phyloP scores from a whole-genome alignment of 2,888 invertebrate genomes.

The Flexamia atlantica region DNA sequence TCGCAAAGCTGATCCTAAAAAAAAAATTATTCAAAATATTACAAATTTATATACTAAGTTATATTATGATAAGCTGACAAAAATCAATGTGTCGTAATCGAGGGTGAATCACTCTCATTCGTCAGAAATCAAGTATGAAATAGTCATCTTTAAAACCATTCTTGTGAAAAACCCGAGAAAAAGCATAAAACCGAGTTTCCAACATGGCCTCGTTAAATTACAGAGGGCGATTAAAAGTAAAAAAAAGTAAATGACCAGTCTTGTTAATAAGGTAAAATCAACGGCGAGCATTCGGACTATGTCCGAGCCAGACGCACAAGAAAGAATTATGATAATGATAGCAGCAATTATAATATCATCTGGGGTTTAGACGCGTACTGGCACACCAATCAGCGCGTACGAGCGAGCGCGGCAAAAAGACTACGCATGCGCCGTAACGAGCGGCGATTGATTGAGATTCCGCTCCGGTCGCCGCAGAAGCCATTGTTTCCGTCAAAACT shows the following conservation, averaged over 20 bases:
- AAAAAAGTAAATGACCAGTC: conserved; percentile 52
- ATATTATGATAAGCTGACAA: too few relatives aligned
- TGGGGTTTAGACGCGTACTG: conserved; percentile 51
- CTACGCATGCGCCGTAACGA: conserved; percentile 5
- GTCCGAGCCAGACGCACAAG: conserved; percentile 52
- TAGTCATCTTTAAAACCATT: not conserved
- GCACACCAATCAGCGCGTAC: conserved; percentile 52
- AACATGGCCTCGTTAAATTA: conserved; percentile 39
- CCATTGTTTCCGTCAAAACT: conserved; percentile 65
- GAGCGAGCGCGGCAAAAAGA: conserved; percentile 45
- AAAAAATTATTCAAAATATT: too few relatives aligned
- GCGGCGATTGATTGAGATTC: conserved; percentile 62
- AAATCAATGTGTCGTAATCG: too few relatives aligned
- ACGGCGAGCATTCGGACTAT: conserved; percentile 22
- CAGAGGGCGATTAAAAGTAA: conserved; percentile 45
- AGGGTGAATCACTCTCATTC: too few relatives aligned
- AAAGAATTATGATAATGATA: conserved; percentile 56
- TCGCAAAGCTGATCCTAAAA: too few relatives aligned
- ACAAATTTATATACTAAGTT: too few relatives aligned
- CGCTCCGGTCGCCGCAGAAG: conserved; percentile 37
- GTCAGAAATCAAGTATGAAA: too few relatives aligned
- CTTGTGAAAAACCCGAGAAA: not conserved
- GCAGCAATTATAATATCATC: conserved; percentile 59
- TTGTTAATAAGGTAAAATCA: conserved; percentile 46
- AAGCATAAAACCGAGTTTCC: not conserved